These are phyloP conservation scores for Ptychobarbus kaznakovi DNA, from an alignment of 2,797 vertebrate genomes.

Conservation along the genomic window DNA sequence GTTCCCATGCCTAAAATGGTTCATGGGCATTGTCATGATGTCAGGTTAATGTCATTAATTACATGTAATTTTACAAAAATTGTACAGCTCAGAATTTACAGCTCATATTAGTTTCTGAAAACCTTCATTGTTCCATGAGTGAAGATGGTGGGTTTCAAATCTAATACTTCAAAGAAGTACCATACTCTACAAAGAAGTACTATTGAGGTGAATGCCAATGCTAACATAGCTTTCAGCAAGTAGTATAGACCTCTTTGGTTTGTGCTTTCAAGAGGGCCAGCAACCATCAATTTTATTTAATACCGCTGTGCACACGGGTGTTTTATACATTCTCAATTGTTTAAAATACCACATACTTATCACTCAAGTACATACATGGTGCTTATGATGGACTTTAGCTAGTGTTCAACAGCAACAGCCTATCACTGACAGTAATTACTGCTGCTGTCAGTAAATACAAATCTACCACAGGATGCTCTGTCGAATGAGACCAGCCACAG, in stretches of 20 bases:
- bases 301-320: neutral
- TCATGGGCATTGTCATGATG: neutral
- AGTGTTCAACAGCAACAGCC: neutral
- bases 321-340: neutral
- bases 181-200: neutral
- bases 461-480: constrained; percentile 8
- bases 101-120: neutral
- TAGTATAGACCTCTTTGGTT: neutral
- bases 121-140: neutral
- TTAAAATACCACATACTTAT: neutral
- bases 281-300: neutral
- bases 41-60: neutral
- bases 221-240: neutral
- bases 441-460: constrained; percentile 14
- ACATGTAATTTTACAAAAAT: neutral
- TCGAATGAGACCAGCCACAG: constrained; percentile 55
- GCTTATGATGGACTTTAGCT: neutral
- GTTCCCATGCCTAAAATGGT: neutral
- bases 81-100: neutral
- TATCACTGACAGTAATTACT: neutral
- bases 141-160: neutral
- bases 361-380: neutral
- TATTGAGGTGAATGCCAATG: neutral
- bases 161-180: neutral
- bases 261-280: neutral